Evolutionary conservation across 2,797 vertebrate genomes (phyloP).

Genomic region (Cynodonichthys magdalenae): DNA sequence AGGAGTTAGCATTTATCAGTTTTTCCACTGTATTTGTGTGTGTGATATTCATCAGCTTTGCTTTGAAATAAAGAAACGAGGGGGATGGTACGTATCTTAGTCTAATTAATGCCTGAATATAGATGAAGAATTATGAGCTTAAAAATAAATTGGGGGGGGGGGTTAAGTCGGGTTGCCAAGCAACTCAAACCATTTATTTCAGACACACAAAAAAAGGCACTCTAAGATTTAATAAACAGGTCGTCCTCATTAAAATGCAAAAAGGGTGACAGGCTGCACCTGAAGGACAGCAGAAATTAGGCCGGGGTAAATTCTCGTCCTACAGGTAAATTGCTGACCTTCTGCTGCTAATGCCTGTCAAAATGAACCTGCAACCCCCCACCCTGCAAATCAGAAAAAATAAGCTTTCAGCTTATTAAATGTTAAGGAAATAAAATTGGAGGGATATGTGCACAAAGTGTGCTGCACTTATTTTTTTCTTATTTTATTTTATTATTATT

Average conservation of each 20-base stretch:
- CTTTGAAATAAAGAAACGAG: background rate
- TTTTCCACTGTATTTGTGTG: constrained; percentile 13
- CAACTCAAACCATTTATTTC: constrained; percentile 65
- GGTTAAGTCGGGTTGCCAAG: constrained; percentile 60
- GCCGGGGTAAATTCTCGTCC: constrained; percentile 53
- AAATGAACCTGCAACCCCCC: constrained; percentile 32
- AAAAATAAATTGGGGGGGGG: constrained; percentile 46
- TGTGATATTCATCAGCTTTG: background rate
- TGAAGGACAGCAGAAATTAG: constrained; percentile 67
- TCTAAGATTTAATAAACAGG: constrained; percentile 66
- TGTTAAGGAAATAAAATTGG: constrained; percentile 5
- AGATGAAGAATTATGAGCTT: constrained; percentile 69
- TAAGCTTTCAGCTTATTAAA: constrained; percentile 34
- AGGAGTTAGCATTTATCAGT: background rate
- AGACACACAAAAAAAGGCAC: constrained; percentile 22
- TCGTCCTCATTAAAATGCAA: constrained; percentile 69
- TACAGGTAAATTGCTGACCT: constrained; percentile 63
- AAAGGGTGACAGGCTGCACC: constrained; percentile 55
- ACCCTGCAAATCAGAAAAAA: constrained; percentile 45
- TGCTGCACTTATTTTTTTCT: constrained; percentile 20
- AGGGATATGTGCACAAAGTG: background rate
- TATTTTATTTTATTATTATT: background rate
- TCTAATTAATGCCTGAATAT: constrained; percentile 74
- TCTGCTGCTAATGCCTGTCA: constrained; percentile 46
- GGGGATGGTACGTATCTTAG: constrained; percentile 55